Conservation (phyloP, 2,113 vertebrate genomes). For the Cynoglossus semilaevis region DNA sequence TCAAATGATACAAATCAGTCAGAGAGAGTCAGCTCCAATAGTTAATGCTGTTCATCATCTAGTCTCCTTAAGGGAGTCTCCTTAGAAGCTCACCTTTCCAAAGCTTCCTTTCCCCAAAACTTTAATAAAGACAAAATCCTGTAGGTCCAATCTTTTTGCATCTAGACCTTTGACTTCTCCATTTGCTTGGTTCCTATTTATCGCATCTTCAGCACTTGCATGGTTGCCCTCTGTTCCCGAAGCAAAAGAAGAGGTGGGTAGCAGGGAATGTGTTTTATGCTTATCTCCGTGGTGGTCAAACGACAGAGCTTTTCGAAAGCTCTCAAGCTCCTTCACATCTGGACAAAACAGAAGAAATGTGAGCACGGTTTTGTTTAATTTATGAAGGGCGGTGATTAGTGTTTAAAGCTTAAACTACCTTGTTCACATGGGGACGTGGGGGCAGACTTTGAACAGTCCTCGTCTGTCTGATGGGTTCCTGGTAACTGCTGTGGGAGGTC, state of each 20-base stretch:
- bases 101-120: conserved; percentile 98
- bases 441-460: conserved; percentile 89
- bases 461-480: conserved; percentile 80
- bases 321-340: conserved; percentile 95
- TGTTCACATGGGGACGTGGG: conserved; percentile 96
- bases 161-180: conserved; percentile 84
- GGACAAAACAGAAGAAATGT: conserved; percentile 8
- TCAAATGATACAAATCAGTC: conserved; percentile 2
- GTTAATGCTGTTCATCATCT: too few species aligned
- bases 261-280: conserved; percentile 64
- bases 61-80: too few species aligned
- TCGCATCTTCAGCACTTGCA: conserved; percentile 55
- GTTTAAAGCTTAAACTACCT: conserved; percentile 64
- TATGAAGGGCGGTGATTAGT: not conserved
- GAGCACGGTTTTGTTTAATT: not conserved
- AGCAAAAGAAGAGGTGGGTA: conserved; percentile 67
- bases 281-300: conserved; percentile 91
- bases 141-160: conserved; percentile 84
- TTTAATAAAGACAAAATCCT: conserved; percentile 95
- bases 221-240: conserved; percentile 46
- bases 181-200: conserved; percentile 76
- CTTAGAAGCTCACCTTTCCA: conserved; percentile 82
- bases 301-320: conserved; percentile 91
- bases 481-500: conserved; percentile 81
- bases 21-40: not conserved